Conservation (phyloP, 2,888 invertebrate species). For the Thyatira batis region DNA sequence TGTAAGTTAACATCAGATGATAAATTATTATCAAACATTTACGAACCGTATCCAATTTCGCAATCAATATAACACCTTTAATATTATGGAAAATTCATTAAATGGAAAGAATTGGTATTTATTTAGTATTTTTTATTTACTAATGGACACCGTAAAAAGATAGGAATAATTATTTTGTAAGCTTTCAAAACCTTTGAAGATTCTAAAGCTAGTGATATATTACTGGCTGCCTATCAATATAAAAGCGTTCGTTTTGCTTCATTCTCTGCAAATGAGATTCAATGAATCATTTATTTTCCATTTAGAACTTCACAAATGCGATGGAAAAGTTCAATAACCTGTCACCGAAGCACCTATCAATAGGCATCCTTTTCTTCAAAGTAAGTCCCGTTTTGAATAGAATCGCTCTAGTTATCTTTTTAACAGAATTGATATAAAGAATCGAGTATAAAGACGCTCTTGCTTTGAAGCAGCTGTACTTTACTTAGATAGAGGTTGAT, state of each 20-base stretch:
- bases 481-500: constrained; percentile 12
- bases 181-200: background rate
- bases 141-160: too few species aligned
- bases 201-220: background rate
- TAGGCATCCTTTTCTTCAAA: constrained; percentile 17
- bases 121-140: too few species aligned
- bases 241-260: background rate
- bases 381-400: constrained; percentile 24
- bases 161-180: background rate
- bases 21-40: background rate
- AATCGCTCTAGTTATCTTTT: constrained; percentile 34
- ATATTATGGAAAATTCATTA: too few species aligned
- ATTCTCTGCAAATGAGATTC: background rate
- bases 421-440: constrained; percentile 40
- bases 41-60: too few species aligned
- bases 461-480: constrained; percentile 7
- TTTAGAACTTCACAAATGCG: constrained; percentile 1
- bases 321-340: constrained; percentile 19
- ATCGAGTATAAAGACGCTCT: constrained; percentile 21
- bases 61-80: too few species aligned
- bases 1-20: background rate
- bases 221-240: background rate
- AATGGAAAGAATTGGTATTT: too few species aligned
- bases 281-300: constrained; percentile 1
- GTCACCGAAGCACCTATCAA: constrained; percentile 14